Evolutionary conservation across 2,888 invertebrate genomes (phyloP), one percentile per base, ranked within the genome.

Genomic region (Deilephila elpenor): DNA sequence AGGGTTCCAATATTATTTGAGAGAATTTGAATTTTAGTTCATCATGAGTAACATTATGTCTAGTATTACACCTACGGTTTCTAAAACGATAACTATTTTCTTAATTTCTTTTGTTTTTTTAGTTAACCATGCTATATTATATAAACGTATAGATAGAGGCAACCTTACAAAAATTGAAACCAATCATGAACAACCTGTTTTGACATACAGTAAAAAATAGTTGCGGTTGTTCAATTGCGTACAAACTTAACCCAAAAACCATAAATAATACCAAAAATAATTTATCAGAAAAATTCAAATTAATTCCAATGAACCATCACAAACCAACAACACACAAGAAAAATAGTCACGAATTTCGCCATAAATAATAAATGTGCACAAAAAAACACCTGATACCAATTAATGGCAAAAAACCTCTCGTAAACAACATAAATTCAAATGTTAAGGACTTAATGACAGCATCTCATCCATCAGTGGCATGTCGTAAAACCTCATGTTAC

Each of bases 361-460:
- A 20, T 14, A 44, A 0, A 5, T 19, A 20, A 44, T 17, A 7
- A 20, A n/a, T 25, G 14, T 17, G 25, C 20, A 64, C 7, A 8
- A n/a, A 64, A 51, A 20, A 3, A 67, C 25, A 67, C 67, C 67
- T 67, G 67, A 51, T 25, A 51, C 44, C 5, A 67, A 71, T 71
- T 59, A 71, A 37, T 71, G 34, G 56, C 29, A 59, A 71, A 71
- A 71, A 60, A n/a, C 37, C n/a, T 59, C 25, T 44, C 19, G 6
- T 67, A 60, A 71, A 44, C 25, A 60, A 60, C 71, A 61, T 73
- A 73, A 73, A 73, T 73, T 61, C 53, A 32, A 44, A 70, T 60
- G 17, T 37, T 59, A 70, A 73, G 53, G 32, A 70, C 70, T 60
- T 51, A 70, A 70, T 53, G 70, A 73, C 70, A 73, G 61, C 53